Evolutionary conservation across 1,140 invertebrate genomes (phyloP).

Genomic region (Drosophila neocordata): DNA sequence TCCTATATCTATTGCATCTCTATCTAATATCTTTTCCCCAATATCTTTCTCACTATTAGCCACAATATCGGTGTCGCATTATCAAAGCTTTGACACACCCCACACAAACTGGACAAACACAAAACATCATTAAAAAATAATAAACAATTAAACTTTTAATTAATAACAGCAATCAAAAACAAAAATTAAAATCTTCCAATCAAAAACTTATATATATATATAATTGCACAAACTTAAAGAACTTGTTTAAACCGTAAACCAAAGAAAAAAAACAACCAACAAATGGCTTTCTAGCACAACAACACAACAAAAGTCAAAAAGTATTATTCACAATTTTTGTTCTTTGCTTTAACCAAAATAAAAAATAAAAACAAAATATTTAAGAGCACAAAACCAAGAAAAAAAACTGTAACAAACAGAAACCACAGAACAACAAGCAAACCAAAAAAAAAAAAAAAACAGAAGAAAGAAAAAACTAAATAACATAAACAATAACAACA

Average conservation of each 20-base stretch:
- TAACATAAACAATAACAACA: slow-evolving; percentile 12
- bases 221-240: slow-evolving; percentile 26
- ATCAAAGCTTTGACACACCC: slow-evolving; percentile 82
- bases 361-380: slow-evolving; percentile 9
- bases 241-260: slow-evolving; percentile 25
- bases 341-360: slow-evolving; percentile 35
- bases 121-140: slow-evolving; percentile 1
- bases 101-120: slow-evolving; percentile 74
- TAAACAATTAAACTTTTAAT: background rate
- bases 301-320: no score
- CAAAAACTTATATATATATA: slow-evolving; percentile 36
- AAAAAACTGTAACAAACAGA: slow-evolving; percentile 11
- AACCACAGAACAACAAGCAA: slow-evolving; percentile 25
- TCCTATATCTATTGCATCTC: slow-evolving; percentile 41
- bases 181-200: background rate
- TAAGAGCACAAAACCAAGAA: slow-evolving; percentile 13
- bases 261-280: slow-evolving; percentile 41
- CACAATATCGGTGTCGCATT: slow-evolving; percentile 82
- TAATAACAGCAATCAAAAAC: background rate
- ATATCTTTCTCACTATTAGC: slow-evolving; percentile 77
- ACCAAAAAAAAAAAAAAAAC: slow-evolving; percentile 24
- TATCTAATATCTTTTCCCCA: slow-evolving; percentile 69
- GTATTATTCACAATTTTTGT: slow-evolving; percentile 26
- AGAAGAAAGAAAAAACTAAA: background rate
- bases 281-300: no score